phyloP scores from a whole-genome alignment of 2,113 vertebrate genomes.

The Macrotis lagotis region DNA sequence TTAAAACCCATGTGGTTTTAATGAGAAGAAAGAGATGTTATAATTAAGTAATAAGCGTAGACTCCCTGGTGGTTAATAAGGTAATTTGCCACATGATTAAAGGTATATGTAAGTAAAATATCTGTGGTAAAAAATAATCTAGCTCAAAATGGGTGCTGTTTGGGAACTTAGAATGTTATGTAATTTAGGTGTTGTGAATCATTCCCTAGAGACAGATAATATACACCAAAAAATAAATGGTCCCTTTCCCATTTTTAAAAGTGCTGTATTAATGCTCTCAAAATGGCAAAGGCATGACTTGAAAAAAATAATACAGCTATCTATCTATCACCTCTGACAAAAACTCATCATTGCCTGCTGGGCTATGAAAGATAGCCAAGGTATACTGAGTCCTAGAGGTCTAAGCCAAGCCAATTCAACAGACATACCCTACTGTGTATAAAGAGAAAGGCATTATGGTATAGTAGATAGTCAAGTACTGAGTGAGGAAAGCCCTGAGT shows the following conservation, averaged over 20 bases:
- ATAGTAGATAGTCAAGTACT: background rate
- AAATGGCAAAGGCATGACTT: background rate
- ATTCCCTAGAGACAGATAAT: conserved; percentile 45
- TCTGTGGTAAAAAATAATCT: conserved; percentile 44
- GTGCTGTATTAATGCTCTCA: conserved; percentile 20
- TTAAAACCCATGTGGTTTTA: conserved; percentile 77
- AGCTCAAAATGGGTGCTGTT: conserved; percentile 33
- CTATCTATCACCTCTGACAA: background rate
- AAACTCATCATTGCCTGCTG: background rate
- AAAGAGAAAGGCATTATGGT: background rate
- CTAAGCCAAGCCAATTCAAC: background rate
- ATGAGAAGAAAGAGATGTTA: conserved; percentile 72
- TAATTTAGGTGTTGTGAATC: background rate
- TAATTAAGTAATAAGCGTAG: conserved; percentile 78
- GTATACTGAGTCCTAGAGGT: background rate
- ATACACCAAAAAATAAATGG: background rate
- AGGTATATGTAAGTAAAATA: conserved; percentile 62
- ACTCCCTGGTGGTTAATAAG: conserved; percentile 68
- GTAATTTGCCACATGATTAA: conserved; percentile 75
- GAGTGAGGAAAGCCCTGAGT: background rate
- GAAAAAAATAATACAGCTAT: background rate
- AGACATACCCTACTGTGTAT: background rate
- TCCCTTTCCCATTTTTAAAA: background rate
- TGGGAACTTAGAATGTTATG: conserved; percentile 13
- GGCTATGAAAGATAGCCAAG: background rate